These are phyloP conservation scores for Ophioninae sp. DNA, from an alignment of 2,888 invertebrate genomes.

Conservation along the genomic window DNA sequence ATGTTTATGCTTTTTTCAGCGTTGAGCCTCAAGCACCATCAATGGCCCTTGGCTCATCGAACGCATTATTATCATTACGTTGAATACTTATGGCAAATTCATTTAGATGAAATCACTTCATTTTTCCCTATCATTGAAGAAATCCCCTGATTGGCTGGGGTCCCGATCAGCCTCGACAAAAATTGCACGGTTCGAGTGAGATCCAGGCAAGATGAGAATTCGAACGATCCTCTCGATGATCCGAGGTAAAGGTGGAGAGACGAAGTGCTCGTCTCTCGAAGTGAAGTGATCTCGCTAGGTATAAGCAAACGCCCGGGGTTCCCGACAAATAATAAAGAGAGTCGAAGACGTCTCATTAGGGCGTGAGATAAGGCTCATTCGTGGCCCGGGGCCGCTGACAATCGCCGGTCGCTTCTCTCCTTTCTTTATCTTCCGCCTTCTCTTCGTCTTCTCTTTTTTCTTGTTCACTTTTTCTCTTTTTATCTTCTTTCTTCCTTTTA, in stretches of 20 bases:
- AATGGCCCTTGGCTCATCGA: conserved; percentile 5
- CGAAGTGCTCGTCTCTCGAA: conserved; percentile 19
- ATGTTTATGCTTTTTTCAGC: not conserved
- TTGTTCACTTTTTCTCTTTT: conserved; percentile 34
- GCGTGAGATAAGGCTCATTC: conserved; percentile 69
- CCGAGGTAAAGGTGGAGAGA: conserved; percentile 12
- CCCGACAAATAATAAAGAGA: conserved; percentile 73
- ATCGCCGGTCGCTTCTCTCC: conserved; percentile 64
- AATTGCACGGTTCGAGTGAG: conserved; percentile 42
- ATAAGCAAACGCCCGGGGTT: conserved; percentile 58
- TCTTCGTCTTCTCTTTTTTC: conserved; percentile 56
- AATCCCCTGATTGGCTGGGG: conserved; percentile 37
- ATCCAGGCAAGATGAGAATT: conserved; percentile 45
- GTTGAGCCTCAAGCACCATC: not conserved
- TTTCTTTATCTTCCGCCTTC: conserved; percentile 53
- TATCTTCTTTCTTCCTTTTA: conserved; percentile 54
- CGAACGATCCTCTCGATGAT: conserved; percentile 44
- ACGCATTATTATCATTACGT: conserved; percentile 33
- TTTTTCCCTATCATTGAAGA: conserved; percentile 47
- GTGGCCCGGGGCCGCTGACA: conserved; percentile 61
- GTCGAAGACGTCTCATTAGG: conserved; percentile 76
- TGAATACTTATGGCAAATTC: conserved; percentile 48
- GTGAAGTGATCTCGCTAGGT: conserved; percentile 51
- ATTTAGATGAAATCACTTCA: conserved; percentile 47
- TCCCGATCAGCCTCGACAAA: conserved; percentile 33